Base-by-base conservation (phyloP, 2,797 vertebrate genomes). In the Intellagama lesueurii region DNA sequence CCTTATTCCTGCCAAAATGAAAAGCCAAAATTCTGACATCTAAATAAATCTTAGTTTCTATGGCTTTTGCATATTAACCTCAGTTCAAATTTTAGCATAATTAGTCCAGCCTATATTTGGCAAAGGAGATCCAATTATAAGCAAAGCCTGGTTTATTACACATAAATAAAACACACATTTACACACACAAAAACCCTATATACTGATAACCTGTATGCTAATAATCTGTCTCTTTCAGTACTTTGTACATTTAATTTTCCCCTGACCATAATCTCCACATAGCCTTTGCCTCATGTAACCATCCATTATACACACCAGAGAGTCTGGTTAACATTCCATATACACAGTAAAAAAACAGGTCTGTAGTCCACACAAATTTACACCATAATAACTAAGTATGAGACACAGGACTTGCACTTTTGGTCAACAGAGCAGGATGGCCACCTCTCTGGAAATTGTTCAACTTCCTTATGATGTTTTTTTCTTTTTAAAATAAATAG, bases 1-100 rank as follows among this genome's bases (percentile, higher is more conserved):
- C 80, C 60, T 77, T 5, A 35, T 49, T 26, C 24, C 30, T 77
- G 69, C 40, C 89, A 70, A 93, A 77, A 75, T 73, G 72, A 6
- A 0, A 52, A n/a, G 35, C 84, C 68, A 0, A 2, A 81, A 64
- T 8, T 84, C 35, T 28, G 7, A 12, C 26, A 49, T 28, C 24
- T 40, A 82, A 68, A 82, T 6, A 2, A 24, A 7, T 16, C 49
- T 64, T 11, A 1, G 35, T 44, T 44, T 44, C 35, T 47, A 47
- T 44, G 28, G 3, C 12, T 2, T 32, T 68, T 44, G 7, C 44
- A n/a, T 30, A 81, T 47, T 6, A 80, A 19, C 4, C 17, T 80
- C 28, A 60, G 30, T 69, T 26, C 14, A 30, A 60, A 75, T 66
- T 56, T 17, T 32, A 64, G 52, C 49, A n/a, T 75, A 40, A 32